These are phyloP conservation scores for Bemisia tabaci DNA, from an alignment of 1,140 invertebrate genomes.

Conservation along the genomic window DNA sequence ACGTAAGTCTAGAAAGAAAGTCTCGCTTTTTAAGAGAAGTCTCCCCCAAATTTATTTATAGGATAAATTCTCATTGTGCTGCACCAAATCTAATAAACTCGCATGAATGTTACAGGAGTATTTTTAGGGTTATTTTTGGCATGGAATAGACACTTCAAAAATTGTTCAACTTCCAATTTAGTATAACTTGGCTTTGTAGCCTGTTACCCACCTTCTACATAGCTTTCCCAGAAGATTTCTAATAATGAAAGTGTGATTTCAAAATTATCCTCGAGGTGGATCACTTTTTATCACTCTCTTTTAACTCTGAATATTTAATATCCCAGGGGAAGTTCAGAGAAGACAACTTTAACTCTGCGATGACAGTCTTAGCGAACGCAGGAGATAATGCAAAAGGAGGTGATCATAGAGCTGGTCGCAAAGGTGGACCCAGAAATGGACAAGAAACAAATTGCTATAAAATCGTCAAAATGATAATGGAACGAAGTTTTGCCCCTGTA, in stretches of 20 bases:
- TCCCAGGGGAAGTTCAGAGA: constrained; percentile 78
- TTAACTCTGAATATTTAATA: constrained; percentile 1
- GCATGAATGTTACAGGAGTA: too few relatives aligned
- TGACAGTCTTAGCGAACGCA: constrained; percentile 65
- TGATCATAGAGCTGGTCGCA: constrained; percentile 44
- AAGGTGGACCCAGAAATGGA: constrained; percentile 47
- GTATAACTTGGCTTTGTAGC: too few relatives aligned
- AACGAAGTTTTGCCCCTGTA: constrained; percentile 90
- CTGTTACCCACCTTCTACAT: too few relatives aligned
- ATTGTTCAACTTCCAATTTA: too few relatives aligned
- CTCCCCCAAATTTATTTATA: constrained; percentile 4
- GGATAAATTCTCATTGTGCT: too few relatives aligned
- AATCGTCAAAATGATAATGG: constrained; percentile 98
- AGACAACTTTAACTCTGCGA: constrained; percentile 94
- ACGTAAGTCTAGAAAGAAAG: constrained; percentile 8
- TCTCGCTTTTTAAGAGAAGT: constrained; percentile 2
- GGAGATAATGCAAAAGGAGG: constrained; percentile 65
- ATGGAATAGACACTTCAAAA: too few relatives aligned
- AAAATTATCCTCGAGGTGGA: too few relatives aligned
- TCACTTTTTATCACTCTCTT: neutral
- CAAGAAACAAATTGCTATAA: constrained; percentile 80
- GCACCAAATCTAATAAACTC: too few relatives aligned
- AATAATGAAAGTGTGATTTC: too few relatives aligned
- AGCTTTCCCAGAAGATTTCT: too few relatives aligned
- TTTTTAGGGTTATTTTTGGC: constrained; percentile 3